Percentiles rank a stretch among this genome's conserved stretches.
These are phyloP conservation scores for Seriola aureovittata DNA, from an alignment of 2,113 vertebrate species.

Conservation along the genomic window DNA sequence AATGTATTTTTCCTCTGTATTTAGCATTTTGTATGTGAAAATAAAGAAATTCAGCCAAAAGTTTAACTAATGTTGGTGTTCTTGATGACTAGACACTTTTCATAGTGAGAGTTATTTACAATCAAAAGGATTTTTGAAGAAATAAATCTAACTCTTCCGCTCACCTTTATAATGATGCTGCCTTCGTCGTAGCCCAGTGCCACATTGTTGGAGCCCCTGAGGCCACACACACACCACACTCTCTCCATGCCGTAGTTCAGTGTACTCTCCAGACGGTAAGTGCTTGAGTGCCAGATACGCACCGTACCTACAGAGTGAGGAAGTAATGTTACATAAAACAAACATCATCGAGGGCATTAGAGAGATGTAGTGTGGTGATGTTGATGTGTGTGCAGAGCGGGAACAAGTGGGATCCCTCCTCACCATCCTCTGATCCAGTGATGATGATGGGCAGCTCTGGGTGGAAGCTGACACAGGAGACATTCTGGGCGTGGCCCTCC, in stretches of 20 bases:
- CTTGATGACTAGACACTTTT: not conserved
- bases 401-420: slow-evolving; percentile 44
- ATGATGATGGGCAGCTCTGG: slow-evolving; percentile 98
- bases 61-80: not conserved
- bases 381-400: not conserved
- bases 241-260: slow-evolving; percentile 98
- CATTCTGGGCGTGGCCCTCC: slow-evolving; percentile 98
- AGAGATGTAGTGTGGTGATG: not conserved
- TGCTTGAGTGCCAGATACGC: slow-evolving; percentile 98
- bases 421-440: slow-evolving; percentile 98
- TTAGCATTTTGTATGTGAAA: not conserved
- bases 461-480: slow-evolving; percentile 98
- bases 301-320: slow-evolving; percentile 89
- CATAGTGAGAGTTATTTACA: not conserved
- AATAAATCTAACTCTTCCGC: not conserved
- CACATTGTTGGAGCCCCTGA: slow-evolving; percentile 97
- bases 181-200: slow-evolving; percentile 98
- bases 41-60: not conserved
- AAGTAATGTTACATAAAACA: not conserved
- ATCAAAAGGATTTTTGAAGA: not conserved
- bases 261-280: slow-evolving; percentile 96
- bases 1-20: not conserved
- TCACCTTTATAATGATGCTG: slow-evolving; percentile 99
- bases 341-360: not conserved
- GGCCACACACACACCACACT: slow-evolving; percentile 97